Base-by-base conservation (phyloP, 2,113 vertebrate genomes). In the Hippocampus zosterae region DNA sequence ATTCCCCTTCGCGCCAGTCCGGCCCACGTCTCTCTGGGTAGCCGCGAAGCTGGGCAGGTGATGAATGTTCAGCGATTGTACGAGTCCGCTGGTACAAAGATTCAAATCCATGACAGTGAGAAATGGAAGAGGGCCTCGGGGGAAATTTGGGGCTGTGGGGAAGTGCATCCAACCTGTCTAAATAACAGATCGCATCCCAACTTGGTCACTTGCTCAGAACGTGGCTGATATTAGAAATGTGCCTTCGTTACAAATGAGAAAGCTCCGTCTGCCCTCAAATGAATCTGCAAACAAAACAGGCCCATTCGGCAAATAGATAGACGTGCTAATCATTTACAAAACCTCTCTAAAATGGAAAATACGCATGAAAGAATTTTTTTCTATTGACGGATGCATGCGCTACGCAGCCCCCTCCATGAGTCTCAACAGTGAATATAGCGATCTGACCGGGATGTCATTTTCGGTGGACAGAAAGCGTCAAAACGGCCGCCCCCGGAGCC, bases 151-250 rank as follows among this genome's bases (percentile, higher is more conserved):
- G 88, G 80, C 90, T 86, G 88, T 84, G 90, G 91, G 91, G 88
- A 91, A 91, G 89, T 91, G 88, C 87, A 92, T 93, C 89, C 86
- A 93, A 81, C 82, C 89, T 93, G 93, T 94, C 90, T 78, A 18
- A 88, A 89, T 94, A 95, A 95, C 91, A 84, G 93, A 95, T 95
- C 92, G 88, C 90, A 93, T 84, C 89, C 95, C 89, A 90, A 87
- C 85, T 87, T 86, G 89, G 87, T 90, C 86, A 88, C 88, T 93
- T 93, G 87, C 90, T 93, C 89, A 92, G 77, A 80, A 86, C 79
- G 65, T 79, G 73, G 71, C 75, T 61, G 81, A 87, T 87, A 87
- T 87, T 87, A 85, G 80, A 81, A 85, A 80, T 86, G 79, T 87
- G 79, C 77, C 72, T 80, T 87, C 74, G 81, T 85, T 82, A 70